Evolutionary conservation across 2,888 invertebrate species (phyloP), one percentile per base, ranked within the genome.

Genomic region (Automeris io): DNA sequence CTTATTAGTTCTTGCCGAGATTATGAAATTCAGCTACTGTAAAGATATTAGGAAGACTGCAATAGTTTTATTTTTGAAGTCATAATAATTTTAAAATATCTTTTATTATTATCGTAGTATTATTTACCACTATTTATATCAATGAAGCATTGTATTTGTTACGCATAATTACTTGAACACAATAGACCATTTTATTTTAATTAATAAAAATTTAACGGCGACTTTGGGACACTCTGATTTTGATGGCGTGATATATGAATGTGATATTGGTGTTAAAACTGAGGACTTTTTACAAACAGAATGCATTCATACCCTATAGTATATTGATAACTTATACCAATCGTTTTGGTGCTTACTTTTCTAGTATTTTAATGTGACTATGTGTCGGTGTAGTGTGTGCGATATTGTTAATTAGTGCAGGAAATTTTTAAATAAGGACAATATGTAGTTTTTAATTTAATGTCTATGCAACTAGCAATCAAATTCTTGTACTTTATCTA

Each of bases 311-410:
- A 26, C 26, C 13, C 26, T 24, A 3, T 8, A 13, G 16, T 16
- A 16, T 16, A n/a, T n/a, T n/a, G n/a, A n/a, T n/a, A n/a, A n/a
- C n/a, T n/a, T n/a, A 29, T 29, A 29, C 29, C 29, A 29, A 29
- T 29, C 29, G 16, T 16, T 29, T 29, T 16, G 29, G 29, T 29
- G 29, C 29, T 29, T 29, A 29, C n/a, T 16, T 5, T 16, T 29
- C 29, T 29, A 9, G 16, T 16, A 29, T 16, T 16, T 16, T 29
- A 16, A 16, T 16, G 25, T 26, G 16, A 16, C 29, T 29, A 16
- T 16, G 29, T 29, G n/a, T 29, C 16, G 16, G 26, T 16, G 29
- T 29, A n/a, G 29, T 8, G n/a, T 29, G 3, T n/a, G 13, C 1
- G 16, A 29, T 29, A 29, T 29, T 13, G 7, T 7, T 29, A n/a